phyloP scores from a whole-genome alignment of 2,797 vertebrate species.

The Coccyzus lansbergi region DNA sequence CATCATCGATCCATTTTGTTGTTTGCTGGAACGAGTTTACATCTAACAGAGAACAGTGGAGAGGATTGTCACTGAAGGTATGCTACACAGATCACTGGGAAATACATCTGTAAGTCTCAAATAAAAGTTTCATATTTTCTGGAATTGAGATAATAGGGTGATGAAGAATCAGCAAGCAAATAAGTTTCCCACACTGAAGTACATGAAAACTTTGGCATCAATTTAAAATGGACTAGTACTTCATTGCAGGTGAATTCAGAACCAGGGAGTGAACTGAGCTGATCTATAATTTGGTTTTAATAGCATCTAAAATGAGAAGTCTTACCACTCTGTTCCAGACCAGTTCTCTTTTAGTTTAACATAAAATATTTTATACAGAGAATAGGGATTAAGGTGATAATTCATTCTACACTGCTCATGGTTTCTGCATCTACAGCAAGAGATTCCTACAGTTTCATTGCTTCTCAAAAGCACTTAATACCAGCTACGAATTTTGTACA shows the following conservation, averaged over 20 bases:
- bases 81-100: neutral
- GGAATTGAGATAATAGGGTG: neutral
- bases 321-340: neutral
- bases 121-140: neutral
- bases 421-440: neutral
- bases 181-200: neutral
- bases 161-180: conserved; percentile 10
- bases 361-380: neutral
- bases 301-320: neutral
- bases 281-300: neutral
- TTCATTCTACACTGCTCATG: neutral
- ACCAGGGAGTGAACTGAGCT: neutral
- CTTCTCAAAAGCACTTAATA: neutral
- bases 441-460: neutral
- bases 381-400: neutral
- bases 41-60: conserved; percentile 80
- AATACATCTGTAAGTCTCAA: neutral
- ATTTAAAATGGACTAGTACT: neutral
- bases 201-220: neutral
- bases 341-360: neutral
- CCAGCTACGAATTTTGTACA: neutral
- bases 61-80: conserved; percentile 46
- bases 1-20: conserved; percentile 99
- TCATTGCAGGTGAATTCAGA: neutral
- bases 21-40: conserved; percentile 99